These are phyloP conservation scores for Etheostoma perlongum DNA, from an alignment of 2,797 vertebrate genomes.

Conservation along the genomic window DNA sequence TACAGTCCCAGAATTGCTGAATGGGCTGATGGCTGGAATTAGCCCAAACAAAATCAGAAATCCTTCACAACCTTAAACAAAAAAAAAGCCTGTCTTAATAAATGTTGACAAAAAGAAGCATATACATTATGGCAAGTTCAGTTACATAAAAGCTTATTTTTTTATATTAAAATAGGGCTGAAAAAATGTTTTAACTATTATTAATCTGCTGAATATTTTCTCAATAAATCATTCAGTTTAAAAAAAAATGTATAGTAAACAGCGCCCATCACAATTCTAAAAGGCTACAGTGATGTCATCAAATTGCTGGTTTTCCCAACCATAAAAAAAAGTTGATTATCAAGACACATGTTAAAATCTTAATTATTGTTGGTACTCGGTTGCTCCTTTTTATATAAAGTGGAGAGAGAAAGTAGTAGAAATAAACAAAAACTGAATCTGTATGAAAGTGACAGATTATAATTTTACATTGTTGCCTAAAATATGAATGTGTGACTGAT, in stretches of 20 bases:
- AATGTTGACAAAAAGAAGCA: background rate
- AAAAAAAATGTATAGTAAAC: background rate
- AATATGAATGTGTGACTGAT: background rate
- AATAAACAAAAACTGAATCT: background rate
- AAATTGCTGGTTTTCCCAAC: background rate
- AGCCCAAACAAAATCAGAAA: slow-evolving; percentile 45
- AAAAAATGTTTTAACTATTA: background rate
- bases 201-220: background rate
- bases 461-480: background rate
- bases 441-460: background rate
- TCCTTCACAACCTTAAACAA: slow-evolving; percentile 27
- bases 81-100: slow-evolving; percentile 6
- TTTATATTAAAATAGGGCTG: background rate
- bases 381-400: background rate
- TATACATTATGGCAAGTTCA: background rate
- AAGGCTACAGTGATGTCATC: background rate
- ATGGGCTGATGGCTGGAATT: slow-evolving; percentile 41
- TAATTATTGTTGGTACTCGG: background rate
- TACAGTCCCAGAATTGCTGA: slow-evolving; percentile 56
- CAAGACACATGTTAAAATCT: background rate
- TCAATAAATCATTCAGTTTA: background rate
- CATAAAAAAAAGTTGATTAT: background rate
- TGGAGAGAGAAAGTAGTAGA: background rate
- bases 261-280: background rate
- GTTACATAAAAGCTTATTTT: background rate